phyloP scores from a whole-genome alignment of 2,797 vertebrate genomes.

The Onychomys leucogaster region DNA sequence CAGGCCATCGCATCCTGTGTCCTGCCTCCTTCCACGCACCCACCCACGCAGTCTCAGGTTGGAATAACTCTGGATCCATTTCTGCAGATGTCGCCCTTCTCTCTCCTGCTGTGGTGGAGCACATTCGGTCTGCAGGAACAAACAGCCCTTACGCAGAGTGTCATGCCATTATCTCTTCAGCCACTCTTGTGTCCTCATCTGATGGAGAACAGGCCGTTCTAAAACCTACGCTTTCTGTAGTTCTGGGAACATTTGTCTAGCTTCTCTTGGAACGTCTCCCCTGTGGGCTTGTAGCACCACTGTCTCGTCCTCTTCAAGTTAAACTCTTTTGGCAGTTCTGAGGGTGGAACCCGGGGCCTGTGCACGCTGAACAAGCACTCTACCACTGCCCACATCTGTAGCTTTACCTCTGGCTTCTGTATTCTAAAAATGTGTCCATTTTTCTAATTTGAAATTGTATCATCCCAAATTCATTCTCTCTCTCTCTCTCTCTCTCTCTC shows the following conservation, averaged over 20 bases:
- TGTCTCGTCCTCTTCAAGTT: neutral
- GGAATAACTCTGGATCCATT: neutral
- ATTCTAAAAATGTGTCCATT: neutral
- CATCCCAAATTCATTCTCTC: neutral
- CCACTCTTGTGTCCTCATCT: neutral
- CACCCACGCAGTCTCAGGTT: neutral
- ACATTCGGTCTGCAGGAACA: no score
- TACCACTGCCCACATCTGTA: neutral
- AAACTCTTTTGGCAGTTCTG: no score
- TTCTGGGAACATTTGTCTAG: neutral
- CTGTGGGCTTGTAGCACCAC: neutral
- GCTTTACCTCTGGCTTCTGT: neutral
- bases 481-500: accelerated
- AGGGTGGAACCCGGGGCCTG: neutral
- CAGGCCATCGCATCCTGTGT: neutral
- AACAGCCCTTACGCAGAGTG: neutral
- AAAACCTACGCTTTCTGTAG: neutral
- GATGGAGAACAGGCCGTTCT: neutral
- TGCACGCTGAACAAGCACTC: no score
- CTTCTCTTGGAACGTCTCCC: neutral
- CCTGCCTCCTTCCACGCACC: no score
- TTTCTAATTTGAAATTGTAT: neutral
- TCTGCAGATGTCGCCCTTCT: neutral
- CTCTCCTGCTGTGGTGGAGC: neutral
- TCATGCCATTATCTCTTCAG: neutral